Percentiles rank a stretch among this genome's conserved stretches.
Evolutionary conservation across 1,140 invertebrate genomes (phyloP).

Genomic region (Patella vulgata): DNA sequence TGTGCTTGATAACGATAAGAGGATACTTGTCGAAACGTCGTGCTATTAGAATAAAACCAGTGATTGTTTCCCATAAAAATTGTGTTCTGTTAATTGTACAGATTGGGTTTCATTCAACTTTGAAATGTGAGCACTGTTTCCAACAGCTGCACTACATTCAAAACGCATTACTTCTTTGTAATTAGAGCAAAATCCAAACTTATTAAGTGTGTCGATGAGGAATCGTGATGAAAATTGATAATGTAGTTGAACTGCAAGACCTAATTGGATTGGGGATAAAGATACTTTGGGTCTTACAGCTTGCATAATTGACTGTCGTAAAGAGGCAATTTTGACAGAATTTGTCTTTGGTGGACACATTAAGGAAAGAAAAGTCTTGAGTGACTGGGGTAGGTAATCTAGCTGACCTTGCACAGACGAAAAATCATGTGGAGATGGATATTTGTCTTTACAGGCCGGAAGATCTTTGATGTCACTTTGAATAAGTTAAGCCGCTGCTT

Average conservation of each 20-base stretch:
- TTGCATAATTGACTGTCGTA: slow-evolving; percentile 49
- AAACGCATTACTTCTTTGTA: slow-evolving; percentile 38
- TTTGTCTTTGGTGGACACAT: too few relatives aligned
- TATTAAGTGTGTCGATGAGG: slow-evolving; percentile 35
- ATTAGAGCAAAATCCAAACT: slow-evolving; percentile 39
- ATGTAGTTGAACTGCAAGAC: too few relatives aligned
- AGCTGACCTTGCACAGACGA: slow-evolving; percentile 9
- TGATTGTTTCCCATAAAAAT: too few relatives aligned
- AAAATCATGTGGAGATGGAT: not conserved
- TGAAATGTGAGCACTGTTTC: not conserved
- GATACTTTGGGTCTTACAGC: too few relatives aligned
- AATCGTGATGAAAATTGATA: slow-evolving; percentile 42
- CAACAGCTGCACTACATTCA: too few relatives aligned
- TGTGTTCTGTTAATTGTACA: too few relatives aligned
- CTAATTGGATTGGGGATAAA: slow-evolving; percentile 33
- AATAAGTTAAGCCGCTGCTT: slow-evolving; percentile 17
- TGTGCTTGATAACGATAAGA: too few relatives aligned
- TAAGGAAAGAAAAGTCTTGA: too few relatives aligned
- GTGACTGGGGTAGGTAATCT: too few relatives aligned
- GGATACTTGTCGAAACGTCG: too few relatives aligned
- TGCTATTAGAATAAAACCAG: too few relatives aligned
- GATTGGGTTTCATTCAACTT: too few relatives aligned
- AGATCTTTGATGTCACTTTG: slow-evolving; percentile 14
- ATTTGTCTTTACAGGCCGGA: slow-evolving; percentile 1
- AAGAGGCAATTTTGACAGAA: slow-evolving; percentile 31